Base-by-base conservation (phyloP, 2,888 invertebrate species). In the Polydrusus tereticollis region DNA sequence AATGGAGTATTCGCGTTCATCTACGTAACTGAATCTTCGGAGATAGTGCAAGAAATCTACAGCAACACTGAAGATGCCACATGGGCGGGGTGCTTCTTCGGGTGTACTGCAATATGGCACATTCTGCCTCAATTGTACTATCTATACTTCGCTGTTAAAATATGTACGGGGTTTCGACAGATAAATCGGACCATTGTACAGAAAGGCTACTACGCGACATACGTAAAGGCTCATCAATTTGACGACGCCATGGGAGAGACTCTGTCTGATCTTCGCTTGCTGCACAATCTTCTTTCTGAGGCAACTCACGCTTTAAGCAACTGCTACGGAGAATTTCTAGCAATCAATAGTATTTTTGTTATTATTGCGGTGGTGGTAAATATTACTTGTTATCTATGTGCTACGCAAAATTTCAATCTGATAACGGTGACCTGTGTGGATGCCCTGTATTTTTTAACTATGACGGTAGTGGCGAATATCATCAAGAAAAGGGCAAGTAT, bases 301-400 rank as follows among this genome's bases (percentile, higher is more conserved):
- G 72, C 73, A 10, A 78, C 77, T 7, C 29, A 74, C 20, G 68
- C 76, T 41, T 50, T 79, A 45, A 74, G 77, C 8, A 70, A 74
- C 8, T 72, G 75, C 33, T 80, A 74, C 62, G 80, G 80, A 14
- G 72, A 60, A 14, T 78, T 77, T 33, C 55, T 80, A 64, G 79
- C 80, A 10, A 60, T 78, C 0, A 77, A 79, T 65, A 77, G 78
- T 59, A 41, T 79, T 2, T 77, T 67, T 59, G 50, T 77, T 3
- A 77, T 77, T 18, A 52, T 73, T 3, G 77, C 76, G 73, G 72
- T 76, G n/a, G 77, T 79, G 8, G 41, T 76, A 2, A 80, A 78
- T 57, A 58, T 78, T 12, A 77, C 73, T 29, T 74, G 73, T 4
- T 73, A 69, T 41, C 69, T 77, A 33, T 65, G 66, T 16, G 58